A percentile compares a stretch with the other conserved stretches of the same genome.
Conservation (phyloP, 2,797 vertebrate species). For the Microctenopoma lineatum region DNA sequence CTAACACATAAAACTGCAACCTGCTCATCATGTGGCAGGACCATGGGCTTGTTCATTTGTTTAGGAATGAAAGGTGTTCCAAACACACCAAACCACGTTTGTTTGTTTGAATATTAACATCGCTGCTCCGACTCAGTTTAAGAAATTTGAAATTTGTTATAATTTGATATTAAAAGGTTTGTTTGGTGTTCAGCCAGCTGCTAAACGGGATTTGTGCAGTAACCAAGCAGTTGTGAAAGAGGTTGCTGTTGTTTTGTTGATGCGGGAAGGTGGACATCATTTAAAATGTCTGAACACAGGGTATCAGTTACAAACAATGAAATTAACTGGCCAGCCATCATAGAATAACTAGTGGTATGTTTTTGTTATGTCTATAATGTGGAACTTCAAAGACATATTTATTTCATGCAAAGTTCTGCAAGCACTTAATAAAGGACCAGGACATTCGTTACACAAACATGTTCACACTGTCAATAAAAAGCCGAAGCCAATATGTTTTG, state of each 20-base stretch:
- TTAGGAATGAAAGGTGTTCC: neutral
- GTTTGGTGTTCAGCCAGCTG: neutral
- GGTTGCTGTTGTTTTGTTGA: slow-evolving; percentile 16
- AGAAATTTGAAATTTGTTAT: no score
- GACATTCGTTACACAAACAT: slow-evolving; percentile 4
- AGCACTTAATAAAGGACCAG: neutral
- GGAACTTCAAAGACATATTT: neutral
- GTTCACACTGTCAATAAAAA: neutral
- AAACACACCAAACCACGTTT: neutral
- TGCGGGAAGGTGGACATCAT: neutral
- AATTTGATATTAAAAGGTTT: neutral
- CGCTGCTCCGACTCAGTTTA: neutral
- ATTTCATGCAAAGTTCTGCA: neutral
- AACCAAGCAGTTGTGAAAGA: slow-evolving; percentile 2
- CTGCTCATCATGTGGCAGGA: neutral
- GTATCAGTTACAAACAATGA: neutral
- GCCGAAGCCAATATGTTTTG: neutral
- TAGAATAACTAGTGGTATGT: neutral
- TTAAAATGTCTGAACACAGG: neutral
- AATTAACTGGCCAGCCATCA: neutral
- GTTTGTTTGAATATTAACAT: neutral
- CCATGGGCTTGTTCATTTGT: neutral
- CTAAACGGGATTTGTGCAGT: slow-evolving; percentile 17
- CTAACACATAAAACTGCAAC: neutral
- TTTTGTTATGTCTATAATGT: slow-evolving; percentile 2